These are phyloP conservation scores for Mamestra configurata DNA, from an alignment of 1,140 invertebrate species.

Conservation along the genomic window DNA sequence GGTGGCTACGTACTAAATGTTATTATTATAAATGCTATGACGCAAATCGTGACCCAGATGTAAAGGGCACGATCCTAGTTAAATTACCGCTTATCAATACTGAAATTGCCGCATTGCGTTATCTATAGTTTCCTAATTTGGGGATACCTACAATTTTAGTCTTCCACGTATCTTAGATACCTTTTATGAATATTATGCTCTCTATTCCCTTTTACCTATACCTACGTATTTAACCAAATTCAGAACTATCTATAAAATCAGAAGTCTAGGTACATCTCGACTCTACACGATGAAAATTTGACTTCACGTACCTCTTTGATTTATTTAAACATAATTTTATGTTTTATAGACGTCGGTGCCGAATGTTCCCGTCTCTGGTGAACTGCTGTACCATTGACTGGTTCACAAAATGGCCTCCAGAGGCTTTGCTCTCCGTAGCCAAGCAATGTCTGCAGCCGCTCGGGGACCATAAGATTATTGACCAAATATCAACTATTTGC, in stretches of 20 bases:
- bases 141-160: no score
- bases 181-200: no score
- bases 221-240: no score
- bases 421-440: conserved; percentile 95
- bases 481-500: conserved; percentile 91
- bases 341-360: conserved; percentile 89
- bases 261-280: no score
- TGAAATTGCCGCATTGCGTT: no score
- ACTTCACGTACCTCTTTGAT: background rate
- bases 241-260: no score
- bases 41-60: conserved; percentile 5
- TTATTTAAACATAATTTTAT: background rate
- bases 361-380: conserved; percentile 97
- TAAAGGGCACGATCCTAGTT: background rate
- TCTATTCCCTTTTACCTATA: no score
- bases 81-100: background rate
- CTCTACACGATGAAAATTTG: no score
- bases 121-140: no score
- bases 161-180: no score
- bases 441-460: conserved; percentile 73
- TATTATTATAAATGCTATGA: conserved; percentile 19
- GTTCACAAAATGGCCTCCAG: conserved; percentile 97
- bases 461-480: conserved; percentile 74
- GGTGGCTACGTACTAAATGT: no score
- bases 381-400: conserved; percentile 98